Evolutionary conservation across 2,888 invertebrate species (phyloP).

Genomic region (Epinotia brunnichana): DNA sequence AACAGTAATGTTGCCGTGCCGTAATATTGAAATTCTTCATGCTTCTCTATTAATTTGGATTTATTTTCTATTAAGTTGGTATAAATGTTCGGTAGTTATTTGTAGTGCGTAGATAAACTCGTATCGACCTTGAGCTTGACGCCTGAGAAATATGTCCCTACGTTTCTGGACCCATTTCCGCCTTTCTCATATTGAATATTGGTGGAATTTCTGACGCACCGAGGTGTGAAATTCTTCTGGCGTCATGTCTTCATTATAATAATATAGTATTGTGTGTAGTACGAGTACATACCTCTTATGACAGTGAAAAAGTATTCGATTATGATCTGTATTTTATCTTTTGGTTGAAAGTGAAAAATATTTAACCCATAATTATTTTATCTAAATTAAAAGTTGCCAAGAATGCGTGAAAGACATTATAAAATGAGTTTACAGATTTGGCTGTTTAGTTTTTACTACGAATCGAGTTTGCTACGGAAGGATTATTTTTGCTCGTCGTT

Average conservation of each 20-base stretch:
- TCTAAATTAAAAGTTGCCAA: no score
- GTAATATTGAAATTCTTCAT: no score
- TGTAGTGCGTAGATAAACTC: background rate
- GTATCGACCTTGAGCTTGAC: background rate
- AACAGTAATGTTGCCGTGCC: no score
- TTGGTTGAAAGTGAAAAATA: background rate
- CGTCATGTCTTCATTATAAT: conserved; percentile 9
- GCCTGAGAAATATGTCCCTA: background rate
- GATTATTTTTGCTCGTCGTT: no score
- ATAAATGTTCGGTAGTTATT: background rate
- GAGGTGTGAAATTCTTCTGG: conserved; percentile 17
- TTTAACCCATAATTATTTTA: background rate
- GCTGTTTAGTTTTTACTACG: no score
- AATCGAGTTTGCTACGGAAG: no score
- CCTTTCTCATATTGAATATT: conserved; percentile 22
- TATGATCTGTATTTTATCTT: background rate
- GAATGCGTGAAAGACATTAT: no score
- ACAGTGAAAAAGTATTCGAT: background rate
- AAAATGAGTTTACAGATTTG: no score
- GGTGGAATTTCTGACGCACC: conserved; percentile 1
- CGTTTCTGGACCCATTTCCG: conserved; percentile 10
- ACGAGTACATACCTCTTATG: background rate
- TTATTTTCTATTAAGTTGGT: no score
- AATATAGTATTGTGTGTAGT: conserved; percentile 2
- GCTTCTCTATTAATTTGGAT: no score